Evolutionary conservation across 2,888 invertebrate genomes (phyloP).

Genomic region (Caenorhabditis sinica): DNA sequence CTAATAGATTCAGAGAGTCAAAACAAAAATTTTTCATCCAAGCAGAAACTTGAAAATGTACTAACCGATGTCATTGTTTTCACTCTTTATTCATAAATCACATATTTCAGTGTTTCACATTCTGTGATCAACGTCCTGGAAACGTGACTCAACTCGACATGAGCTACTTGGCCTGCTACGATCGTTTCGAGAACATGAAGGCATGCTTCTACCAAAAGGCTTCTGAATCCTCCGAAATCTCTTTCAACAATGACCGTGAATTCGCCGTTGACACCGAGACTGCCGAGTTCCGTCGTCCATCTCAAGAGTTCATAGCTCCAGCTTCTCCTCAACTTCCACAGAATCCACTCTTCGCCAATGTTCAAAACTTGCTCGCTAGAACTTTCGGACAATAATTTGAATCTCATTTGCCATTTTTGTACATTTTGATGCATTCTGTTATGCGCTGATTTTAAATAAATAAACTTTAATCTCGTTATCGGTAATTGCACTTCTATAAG

Average conservation of each 20-base stretch:
- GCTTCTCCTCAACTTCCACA: constrained; percentile 36
- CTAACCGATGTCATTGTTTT: not conserved
- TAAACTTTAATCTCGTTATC: not conserved
- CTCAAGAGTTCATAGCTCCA: constrained; percentile 43
- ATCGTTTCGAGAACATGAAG: constrained; percentile 79
- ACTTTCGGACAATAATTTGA: constrained; percentile 65
- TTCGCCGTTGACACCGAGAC: constrained; percentile 17
- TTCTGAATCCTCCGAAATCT: constrained; percentile 42
- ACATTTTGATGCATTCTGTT: constrained; percentile 27
- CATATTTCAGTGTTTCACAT: constrained; percentile 72
- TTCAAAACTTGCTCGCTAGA: constrained; percentile 60
- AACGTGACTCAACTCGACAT: constrained; percentile 79
- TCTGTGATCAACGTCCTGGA: constrained; percentile 80
- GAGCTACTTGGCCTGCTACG: constrained; percentile 76
- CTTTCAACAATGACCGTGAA: constrained; percentile 62
- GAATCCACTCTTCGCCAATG: constrained; percentile 40
- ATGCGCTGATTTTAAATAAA: constrained; percentile 25
- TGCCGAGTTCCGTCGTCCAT: constrained; percentile 37
- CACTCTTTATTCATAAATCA: not conserved
- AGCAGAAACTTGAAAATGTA: not conserved
- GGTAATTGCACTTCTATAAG: not conserved
- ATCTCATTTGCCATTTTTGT: constrained; percentile 12
- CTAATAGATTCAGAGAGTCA: constrained; percentile 8
- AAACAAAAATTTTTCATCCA: constrained; percentile 3
- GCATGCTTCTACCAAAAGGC: constrained; percentile 76